Conservation (phyloP, 2,797 vertebrate species). For the Fistularia tabacaria region DNA sequence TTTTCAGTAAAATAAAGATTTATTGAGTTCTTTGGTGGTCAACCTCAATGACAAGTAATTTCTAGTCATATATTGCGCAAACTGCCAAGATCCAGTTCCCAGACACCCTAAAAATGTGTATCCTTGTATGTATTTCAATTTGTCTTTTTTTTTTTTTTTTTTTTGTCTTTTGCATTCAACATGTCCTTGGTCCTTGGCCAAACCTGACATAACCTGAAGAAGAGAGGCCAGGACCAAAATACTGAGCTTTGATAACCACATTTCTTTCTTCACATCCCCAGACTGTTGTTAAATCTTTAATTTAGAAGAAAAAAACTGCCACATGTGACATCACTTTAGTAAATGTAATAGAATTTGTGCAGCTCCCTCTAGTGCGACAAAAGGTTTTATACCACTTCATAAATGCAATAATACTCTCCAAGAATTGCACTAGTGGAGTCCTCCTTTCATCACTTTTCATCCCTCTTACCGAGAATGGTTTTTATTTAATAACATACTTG, state of each 20-base stretch:
- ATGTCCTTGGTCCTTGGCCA: background rate
- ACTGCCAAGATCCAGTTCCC: too few species aligned
- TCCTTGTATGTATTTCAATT: too few species aligned
- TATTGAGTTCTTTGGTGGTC: too few species aligned
- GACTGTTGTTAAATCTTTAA: background rate
- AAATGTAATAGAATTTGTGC: background rate
- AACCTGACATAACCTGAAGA: background rate
- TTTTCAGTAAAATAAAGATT: too few species aligned
- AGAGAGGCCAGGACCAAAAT: background rate
- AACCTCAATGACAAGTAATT: too few species aligned
- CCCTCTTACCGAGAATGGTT: too few species aligned
- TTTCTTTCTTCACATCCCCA: background rate
- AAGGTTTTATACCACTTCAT: background rate
- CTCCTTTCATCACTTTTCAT: too few species aligned
- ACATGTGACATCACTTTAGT: background rate
- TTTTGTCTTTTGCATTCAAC: background rate
- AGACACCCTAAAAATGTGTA: too few species aligned
- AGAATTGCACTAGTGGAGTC: background rate
- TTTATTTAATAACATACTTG: too few species aligned
- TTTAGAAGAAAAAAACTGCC: too few species aligned
- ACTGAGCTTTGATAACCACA: background rate
- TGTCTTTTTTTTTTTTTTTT: background rate
- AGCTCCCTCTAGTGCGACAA: background rate
- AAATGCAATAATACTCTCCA: background rate
- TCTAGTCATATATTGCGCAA: too few species aligned